Base-by-base conservation (phyloP, 2,888 invertebrate species). In the Acrocera orbiculus region DNA sequence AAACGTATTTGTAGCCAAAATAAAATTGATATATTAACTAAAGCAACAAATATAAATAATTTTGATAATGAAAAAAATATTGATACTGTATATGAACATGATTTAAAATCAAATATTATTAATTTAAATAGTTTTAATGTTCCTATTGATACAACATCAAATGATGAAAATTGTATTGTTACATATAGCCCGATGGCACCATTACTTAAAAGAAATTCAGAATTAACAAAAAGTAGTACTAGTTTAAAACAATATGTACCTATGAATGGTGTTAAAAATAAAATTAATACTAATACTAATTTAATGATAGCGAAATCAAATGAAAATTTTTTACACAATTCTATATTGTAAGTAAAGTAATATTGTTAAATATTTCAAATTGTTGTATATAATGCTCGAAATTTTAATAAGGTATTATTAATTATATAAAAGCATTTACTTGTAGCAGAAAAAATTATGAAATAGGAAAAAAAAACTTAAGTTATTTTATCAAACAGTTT, bases 1-100 rank as follows among this genome's bases (percentile, higher is more conserved):
- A 48, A 47, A 35, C 40, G 44, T 8, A 45, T 45, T 2, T 38
- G 45, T 25, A 37, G 36, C 7, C 41, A 34, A 34, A 39, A 28
- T 28, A 31, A 30, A 13, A 6, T 41, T 13, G 41, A 42, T 26
- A 35, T 40, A 5, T 35, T 39, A 24, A 29, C 40, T n/a, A 39
- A 36, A 29, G 30, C 40, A 14, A 38, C 40, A 5, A 38, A 40
- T 15, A 33, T 40, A 11, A 43, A 42, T 33, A 42, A 40, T 38
- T 41, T 42, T 24, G 38, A 40, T 38, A 30, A 36, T 28, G 35
- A 32, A 24, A 22, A 4, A 13, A 14, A 11, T 13, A 16, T 15
- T 16, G 30, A 30, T 5, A 35, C 23, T 5, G 13, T n/a, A 10
- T 27, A 31, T 19, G 14, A 20, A 5, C 19, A 20, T 14, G 14